Conservation (phyloP, 2,888 invertebrate species). For the Macrosiphum euphorbiae region DNA sequence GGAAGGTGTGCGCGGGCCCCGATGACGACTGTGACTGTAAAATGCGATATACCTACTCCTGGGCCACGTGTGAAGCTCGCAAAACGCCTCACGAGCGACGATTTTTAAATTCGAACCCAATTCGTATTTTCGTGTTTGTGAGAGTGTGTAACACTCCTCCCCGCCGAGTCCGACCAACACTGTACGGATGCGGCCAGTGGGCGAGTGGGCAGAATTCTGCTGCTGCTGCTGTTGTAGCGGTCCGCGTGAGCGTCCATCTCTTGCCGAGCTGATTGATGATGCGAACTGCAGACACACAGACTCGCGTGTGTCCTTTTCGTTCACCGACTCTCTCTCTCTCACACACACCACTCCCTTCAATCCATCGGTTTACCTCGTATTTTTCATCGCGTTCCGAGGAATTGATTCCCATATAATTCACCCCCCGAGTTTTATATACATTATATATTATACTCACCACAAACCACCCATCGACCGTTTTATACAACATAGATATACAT, state of each 20-base stretch:
- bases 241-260: background rate
- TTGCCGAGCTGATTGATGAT: constrained; percentile 55
- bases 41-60: background rate
- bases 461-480: background rate
- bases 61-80: background rate
- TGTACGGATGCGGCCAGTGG: background rate
- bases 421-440: background rate
- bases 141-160: background rate
- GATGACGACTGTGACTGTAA: background rate
- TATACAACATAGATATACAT: background rate
- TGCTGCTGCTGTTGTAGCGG: background rate
- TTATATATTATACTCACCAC: background rate
- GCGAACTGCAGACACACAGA: constrained; percentile 13
- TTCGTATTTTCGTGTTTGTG: background rate
- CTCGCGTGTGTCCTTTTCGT: background rate
- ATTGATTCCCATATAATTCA: constrained; percentile 35
- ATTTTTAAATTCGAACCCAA: constrained; percentile 33
- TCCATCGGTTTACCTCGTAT: constrained; percentile 27
- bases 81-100: background rate
- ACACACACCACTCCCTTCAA: background rate
- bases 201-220: background rate
- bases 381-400: constrained; percentile 33
- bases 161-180: background rate
- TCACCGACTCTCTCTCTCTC: background rate
- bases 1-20: background rate